phyloP scores from a whole-genome alignment of 2,797 vertebrate genomes.

The Enteromius thamalakanensis region DNA sequence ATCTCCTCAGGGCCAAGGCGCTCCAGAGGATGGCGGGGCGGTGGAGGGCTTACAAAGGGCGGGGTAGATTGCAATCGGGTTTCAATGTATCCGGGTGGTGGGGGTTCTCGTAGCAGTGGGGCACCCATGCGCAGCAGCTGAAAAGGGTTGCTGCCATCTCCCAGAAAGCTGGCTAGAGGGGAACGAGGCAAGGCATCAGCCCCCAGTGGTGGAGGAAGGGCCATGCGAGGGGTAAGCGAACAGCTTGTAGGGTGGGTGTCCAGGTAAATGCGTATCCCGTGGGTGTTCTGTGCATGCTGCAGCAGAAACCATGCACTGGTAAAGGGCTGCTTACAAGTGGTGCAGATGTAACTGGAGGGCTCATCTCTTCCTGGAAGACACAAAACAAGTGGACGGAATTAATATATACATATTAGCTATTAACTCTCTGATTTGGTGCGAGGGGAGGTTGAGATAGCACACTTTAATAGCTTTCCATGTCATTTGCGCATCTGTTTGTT shows the following conservation, averaged over 20 bases:
- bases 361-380: constrained; percentile 92
- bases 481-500: constrained; percentile 59
- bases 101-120: constrained; percentile 90
- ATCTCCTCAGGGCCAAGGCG: constrained; percentile 97
- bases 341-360: constrained; percentile 99
- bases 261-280: constrained; percentile 99
- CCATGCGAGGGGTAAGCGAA: constrained; percentile 95
- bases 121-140: constrained; percentile 97
- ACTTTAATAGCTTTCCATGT: constrained; percentile 57
- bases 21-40: constrained; percentile 90
- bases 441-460: constrained; percentile 45
- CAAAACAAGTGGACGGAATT: constrained; percentile 55
- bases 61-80: constrained; percentile 92
- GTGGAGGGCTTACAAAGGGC: constrained; percentile 94
- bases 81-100: constrained; percentile 88
- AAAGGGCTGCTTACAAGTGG: constrained; percentile 99
- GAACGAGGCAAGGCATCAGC: constrained; percentile 90
- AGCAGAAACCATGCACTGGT: constrained; percentile 99
- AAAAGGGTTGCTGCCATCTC: constrained; percentile 93
- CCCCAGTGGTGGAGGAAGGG: constrained; percentile 91
- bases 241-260: constrained; percentile 93
- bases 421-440: constrained; percentile 34
- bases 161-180: constrained; percentile 94
- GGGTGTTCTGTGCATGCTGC: constrained; percentile 98
- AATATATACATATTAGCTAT: constrained; percentile 47